Conservation (phyloP, 2,113 vertebrate species). For the Poecile atricapillus region DNA sequence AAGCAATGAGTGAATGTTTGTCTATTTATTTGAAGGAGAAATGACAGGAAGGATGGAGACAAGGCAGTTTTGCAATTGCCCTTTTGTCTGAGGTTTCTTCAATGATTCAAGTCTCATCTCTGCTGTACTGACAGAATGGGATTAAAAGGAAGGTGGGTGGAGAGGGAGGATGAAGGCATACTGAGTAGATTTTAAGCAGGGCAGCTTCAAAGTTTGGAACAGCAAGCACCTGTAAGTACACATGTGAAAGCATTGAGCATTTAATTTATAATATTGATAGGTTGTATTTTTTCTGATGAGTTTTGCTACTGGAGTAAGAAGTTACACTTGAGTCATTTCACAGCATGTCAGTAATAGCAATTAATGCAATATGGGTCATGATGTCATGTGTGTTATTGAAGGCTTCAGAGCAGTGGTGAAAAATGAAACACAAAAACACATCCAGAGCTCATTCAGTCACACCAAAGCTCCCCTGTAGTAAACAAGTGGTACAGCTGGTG, state of each 20-base stretch:
- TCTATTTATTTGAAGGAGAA: background rate
- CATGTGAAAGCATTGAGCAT: accelerated
- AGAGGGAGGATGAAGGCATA: background rate
- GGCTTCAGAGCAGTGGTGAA: background rate
- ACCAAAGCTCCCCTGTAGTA: accelerated
- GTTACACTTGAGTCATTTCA: background rate
- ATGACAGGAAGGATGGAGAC: background rate
- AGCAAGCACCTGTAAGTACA: background rate
- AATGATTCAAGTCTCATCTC: background rate
- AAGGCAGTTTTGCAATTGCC: background rate
- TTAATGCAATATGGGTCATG: background rate
- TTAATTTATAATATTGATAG: background rate
- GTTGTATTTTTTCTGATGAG: background rate
- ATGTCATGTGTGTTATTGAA: background rate
- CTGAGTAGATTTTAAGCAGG: background rate
- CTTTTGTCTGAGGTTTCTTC: background rate
- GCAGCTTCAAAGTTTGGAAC: background rate
- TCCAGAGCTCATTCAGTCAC: background rate
- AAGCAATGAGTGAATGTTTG: too few relatives aligned
- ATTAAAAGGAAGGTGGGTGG: background rate
- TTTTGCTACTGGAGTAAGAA: background rate
- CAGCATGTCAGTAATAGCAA: background rate
- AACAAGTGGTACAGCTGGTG: background rate
- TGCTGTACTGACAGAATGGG: background rate
- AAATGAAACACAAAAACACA: background rate